phyloP scores from a whole-genome alignment of 2,797 vertebrate species.

The Novumbra hubbsi region DNA sequence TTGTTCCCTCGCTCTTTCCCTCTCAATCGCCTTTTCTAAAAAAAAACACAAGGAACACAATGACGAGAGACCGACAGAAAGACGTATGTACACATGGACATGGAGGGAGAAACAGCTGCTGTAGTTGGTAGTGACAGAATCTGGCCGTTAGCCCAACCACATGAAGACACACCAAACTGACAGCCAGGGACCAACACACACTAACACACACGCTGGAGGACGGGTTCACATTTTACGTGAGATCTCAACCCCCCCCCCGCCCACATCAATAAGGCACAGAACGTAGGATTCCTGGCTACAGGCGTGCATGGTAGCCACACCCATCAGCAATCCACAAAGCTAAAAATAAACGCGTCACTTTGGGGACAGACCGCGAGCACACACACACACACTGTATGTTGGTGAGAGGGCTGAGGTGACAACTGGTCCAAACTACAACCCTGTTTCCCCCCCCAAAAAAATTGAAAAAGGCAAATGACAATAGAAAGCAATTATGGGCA shows the following conservation, averaged over 20 bases:
- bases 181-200: not conserved
- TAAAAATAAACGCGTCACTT: conserved; percentile 53
- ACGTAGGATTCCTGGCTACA: conserved; percentile 41
- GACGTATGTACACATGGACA: not conserved
- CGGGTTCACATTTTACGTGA: conserved; percentile 26
- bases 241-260: not conserved
- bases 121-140: conserved; percentile 1
- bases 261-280: not conserved
- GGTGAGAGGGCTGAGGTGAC: conserved; percentile 49
- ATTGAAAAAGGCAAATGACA: too few species aligned
- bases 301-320: conserved; percentile 36
- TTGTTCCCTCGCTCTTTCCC: not conserved
- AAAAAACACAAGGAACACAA: not conserved
- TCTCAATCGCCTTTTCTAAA: not conserved
- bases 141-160: not conserved
- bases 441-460: too few species aligned
- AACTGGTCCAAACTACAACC: conserved; percentile 33
- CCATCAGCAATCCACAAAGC: conserved; percentile 36
- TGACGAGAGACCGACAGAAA: not conserved
- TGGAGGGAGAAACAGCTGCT: not conserved
- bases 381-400: conserved; percentile 30
- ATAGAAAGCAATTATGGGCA: too few species aligned
- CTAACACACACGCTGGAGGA: conserved; percentile 23
- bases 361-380: conserved; percentile 33
- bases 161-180: not conserved